These are phyloP conservation scores for Echinops telfairi DNA, from an alignment of 2,113 vertebrate species.

Conservation along the genomic window DNA sequence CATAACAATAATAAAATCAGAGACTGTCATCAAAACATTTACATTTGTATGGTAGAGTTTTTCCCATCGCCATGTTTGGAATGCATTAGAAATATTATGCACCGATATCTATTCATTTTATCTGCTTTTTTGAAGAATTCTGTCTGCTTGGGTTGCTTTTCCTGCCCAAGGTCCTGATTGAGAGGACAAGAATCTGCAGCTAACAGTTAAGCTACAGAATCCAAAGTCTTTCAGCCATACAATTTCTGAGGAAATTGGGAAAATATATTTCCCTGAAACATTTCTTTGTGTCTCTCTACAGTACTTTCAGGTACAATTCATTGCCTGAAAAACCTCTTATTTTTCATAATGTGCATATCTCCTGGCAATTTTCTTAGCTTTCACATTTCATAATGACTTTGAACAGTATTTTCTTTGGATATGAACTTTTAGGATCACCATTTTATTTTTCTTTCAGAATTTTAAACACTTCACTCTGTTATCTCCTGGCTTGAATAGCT, in stretches of 20 bases:
- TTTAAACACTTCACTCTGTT: background rate
- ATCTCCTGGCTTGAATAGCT: background rate
- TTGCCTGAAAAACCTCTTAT: background rate
- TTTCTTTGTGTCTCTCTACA: background rate
- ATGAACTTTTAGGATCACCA: slow-evolving; percentile 9
- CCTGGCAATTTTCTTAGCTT: background rate
- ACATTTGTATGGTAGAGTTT: background rate
- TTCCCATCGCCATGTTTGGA: background rate
- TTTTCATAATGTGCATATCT: background rate
- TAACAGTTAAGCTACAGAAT: background rate
- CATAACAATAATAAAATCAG: too few species aligned
- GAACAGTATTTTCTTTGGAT: background rate
- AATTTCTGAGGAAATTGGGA: background rate
- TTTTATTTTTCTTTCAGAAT: background rate
- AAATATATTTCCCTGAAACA: background rate
- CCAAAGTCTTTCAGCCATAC: background rate
- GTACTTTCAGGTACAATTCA: background rate
- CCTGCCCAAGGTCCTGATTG: slow-evolving; percentile 67
- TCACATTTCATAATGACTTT: background rate
- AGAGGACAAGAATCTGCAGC: background rate
- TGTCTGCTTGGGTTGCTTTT: background rate
- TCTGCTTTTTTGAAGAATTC: background rate
- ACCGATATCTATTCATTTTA: background rate
- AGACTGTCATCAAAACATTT: background rate
- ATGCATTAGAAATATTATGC: background rate